Conservation (phyloP, 2,797 vertebrate genomes). For the Mormyrops boulengeri region DNA sequence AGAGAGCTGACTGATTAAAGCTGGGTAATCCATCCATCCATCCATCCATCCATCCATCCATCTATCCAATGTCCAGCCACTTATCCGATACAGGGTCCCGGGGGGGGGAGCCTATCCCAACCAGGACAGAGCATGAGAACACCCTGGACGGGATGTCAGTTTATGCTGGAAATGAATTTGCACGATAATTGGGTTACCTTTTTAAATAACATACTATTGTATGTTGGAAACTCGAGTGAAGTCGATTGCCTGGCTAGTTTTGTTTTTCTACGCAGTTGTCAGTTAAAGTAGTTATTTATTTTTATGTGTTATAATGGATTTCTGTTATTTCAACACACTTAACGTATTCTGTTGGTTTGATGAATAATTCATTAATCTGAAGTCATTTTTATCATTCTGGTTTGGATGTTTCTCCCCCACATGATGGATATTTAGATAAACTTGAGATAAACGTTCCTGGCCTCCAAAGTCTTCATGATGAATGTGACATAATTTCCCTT, state of each 20-base stretch:
- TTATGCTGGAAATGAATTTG: neutral
- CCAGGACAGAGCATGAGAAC: neutral
- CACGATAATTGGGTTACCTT: neutral
- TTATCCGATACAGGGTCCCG: neutral
- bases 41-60: neutral
- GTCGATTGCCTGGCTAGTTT: neutral
- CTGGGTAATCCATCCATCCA: neutral
- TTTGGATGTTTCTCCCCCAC: neutral
- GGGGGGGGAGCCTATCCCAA: neutral
- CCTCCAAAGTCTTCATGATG: neutral
- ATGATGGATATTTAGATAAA: neutral
- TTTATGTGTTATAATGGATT: neutral
- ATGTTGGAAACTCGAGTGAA: neutral
- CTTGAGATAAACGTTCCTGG: neutral
- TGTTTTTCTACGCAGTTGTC: neutral
- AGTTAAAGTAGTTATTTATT: neutral
- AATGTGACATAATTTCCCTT: neutral
- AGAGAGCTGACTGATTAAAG: neutral
- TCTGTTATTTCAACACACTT: neutral
- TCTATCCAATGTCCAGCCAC: neutral
- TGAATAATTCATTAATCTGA: neutral
- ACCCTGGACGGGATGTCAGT: neutral
- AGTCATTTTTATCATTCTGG: neutral
- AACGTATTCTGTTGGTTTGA: neutral
- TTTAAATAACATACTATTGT: neutral